Evolutionary conservation across 2,797 vertebrate genomes (phyloP).

Genomic region (Ctenosaura bakeri): DNA sequence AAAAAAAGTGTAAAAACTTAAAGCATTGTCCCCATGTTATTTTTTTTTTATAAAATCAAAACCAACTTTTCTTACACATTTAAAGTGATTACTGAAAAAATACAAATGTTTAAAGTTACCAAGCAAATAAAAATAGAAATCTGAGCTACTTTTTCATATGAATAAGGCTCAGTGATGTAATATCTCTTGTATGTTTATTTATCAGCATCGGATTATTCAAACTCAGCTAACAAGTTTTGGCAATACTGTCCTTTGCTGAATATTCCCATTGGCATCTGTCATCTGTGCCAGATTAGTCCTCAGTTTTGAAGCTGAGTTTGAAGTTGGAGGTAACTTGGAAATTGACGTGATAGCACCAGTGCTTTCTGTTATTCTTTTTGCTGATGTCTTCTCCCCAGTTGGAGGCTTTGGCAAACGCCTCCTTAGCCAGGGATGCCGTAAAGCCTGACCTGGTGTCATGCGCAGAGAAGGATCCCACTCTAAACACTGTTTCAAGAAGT

Average conservation of each 20-base stretch:
- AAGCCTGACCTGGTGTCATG: constrained; percentile 95
- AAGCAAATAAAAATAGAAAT: constrained; percentile 85
- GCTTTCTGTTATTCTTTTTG: constrained; percentile 89
- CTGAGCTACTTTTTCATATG: constrained; percentile 83
- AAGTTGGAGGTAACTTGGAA: constrained; percentile 94
- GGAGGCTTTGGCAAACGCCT: constrained; percentile 96
- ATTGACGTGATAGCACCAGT: constrained; percentile 93
- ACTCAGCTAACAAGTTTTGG: constrained; percentile 98
- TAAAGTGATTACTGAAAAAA: constrained; percentile 88
- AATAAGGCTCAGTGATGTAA: constrained; percentile 84
- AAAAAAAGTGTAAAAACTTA: constrained; percentile 87
- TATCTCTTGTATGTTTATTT: constrained; percentile 71
- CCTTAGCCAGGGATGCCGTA: constrained; percentile 95
- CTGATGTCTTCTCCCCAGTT: constrained; percentile 86
- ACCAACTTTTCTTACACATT: constrained; percentile 80
- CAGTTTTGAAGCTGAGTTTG: constrained; percentile 93
- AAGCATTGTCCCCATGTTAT: constrained; percentile 92
- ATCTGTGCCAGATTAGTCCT: constrained; percentile 97
- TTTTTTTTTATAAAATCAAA: constrained; percentile 88
- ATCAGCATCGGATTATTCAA: constrained; percentile 77
- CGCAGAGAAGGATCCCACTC: constrained; percentile 95
- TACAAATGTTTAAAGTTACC: constrained; percentile 83
- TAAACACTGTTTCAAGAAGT: constrained; percentile 98
- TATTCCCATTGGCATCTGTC: constrained; percentile 98
- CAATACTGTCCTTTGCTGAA: constrained; percentile 97